phyloP scores from a whole-genome alignment of 2,797 vertebrate species.

The Nyctalus aviator region DNA sequence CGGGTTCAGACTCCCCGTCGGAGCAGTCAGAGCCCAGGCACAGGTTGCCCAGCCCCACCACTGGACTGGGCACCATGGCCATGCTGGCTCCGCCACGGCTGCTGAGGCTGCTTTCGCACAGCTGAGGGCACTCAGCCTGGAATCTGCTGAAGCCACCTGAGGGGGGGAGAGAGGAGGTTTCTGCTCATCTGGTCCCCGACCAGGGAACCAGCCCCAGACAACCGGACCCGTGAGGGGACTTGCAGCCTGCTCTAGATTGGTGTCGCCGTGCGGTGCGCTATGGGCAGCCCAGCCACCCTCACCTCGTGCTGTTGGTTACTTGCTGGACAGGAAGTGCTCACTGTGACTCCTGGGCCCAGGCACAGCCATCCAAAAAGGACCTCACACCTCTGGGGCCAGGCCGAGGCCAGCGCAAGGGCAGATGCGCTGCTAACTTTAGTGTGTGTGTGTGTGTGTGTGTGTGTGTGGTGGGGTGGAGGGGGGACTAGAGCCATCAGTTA shows the following conservation, averaged over 20 bases:
- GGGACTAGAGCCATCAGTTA: neutral
- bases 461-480: neutral
- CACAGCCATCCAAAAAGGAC: neutral
- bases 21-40: conserved; percentile 82
- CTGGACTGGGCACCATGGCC: conserved; percentile 61
- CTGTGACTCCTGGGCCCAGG: neutral
- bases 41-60: conserved; percentile 83
- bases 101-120: conserved; percentile 83
- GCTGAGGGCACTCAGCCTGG: conserved; percentile 84
- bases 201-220: neutral
- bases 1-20: conserved; percentile 78
- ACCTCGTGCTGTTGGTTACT: neutral
- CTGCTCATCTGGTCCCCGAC: neutral
- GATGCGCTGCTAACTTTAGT: neutral
- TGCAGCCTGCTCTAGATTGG: neutral
- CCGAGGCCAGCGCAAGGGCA: neutral
- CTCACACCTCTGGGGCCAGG: neutral
- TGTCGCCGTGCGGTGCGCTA: neutral
- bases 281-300: neutral
- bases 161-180: neutral
- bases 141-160: conserved; percentile 86
- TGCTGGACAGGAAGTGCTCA: neutral
- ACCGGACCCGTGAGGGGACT: neutral
- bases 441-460: no score
- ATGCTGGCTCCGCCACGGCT: conserved; percentile 49